Conservation (phyloP, 2,113 vertebrate genomes). For the Tragulus kanchil region DNA sequence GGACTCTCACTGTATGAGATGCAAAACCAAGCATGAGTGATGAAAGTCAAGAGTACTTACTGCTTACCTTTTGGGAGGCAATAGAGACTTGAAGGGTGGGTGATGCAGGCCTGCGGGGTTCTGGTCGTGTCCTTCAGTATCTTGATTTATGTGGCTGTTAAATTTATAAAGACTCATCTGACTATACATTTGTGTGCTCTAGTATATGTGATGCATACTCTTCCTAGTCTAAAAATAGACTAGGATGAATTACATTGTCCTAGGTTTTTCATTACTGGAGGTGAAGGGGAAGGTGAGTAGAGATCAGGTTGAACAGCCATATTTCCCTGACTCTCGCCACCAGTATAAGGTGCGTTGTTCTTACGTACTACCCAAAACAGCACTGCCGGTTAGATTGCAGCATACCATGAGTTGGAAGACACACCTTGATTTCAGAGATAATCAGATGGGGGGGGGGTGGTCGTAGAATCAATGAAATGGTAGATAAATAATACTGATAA, state of each 20-base stretch:
- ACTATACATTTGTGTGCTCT: neutral
- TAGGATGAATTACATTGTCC: constrained; percentile 1
- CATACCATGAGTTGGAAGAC: constrained; percentile 30
- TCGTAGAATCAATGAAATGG: neutral
- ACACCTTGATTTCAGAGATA: neutral
- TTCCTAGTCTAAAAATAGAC: neutral
- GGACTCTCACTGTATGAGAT: neutral
- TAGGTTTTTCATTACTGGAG: constrained; percentile 34
- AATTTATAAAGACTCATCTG: neutral
- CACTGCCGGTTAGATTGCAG: neutral
- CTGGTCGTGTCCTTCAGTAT: neutral
- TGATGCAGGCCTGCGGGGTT: neutral
- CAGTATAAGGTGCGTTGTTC: neutral
- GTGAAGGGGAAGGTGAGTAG: constrained; percentile 26
- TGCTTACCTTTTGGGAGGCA: neutral
- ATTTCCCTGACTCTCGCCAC: constrained; percentile 3
- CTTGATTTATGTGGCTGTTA: neutral
- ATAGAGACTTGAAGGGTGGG: neutral
- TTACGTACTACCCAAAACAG: neutral
- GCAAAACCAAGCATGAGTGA: neutral
- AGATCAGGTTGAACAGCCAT: constrained; percentile 3
- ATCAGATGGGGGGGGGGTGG: neutral
- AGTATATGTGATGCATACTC: neutral
- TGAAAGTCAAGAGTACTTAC: neutral
- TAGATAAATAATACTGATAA: constrained; percentile 14